Conservation (phyloP, 2,888 invertebrate species). For the Conomelus anceps region DNA sequence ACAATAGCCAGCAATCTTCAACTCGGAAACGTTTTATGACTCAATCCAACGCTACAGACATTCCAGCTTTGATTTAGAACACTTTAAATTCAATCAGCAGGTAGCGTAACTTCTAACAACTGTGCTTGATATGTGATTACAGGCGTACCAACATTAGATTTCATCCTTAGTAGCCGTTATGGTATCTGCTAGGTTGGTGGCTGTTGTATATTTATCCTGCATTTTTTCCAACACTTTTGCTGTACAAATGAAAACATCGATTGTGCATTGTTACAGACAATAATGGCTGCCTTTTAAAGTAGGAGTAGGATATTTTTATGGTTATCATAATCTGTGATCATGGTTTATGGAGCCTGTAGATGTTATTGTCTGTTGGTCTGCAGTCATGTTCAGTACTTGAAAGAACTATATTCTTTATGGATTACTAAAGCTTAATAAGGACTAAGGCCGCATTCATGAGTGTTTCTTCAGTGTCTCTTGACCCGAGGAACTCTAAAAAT, state of each 20-base stretch:
- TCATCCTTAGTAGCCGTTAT: no score
- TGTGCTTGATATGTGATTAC: not conserved
- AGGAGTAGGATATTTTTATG: not conserved
- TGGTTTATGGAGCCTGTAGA: not conserved
- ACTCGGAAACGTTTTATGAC: not conserved
- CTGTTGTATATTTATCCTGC: not conserved
- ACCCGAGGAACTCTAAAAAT: no score
- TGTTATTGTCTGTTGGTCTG: not conserved
- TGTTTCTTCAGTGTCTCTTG: no score
- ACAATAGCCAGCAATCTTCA: no score
- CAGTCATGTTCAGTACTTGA: not conserved
- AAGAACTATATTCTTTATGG: not conserved
- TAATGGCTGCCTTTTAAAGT: not conserved
- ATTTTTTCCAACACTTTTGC: not conserved
- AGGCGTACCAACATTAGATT: not conserved
- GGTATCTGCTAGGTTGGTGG: not conserved
- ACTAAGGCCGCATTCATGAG: no score
- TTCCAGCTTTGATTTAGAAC: not conserved
- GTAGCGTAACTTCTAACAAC: not conserved
- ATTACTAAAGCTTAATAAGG: no score
- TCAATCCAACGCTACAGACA: not conserved
- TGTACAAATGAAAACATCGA: not conserved
- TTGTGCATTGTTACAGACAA: not conserved
- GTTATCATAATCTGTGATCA: not conserved
- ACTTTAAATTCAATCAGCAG: not conserved